phyloP scores from a whole-genome alignment of 1,140 invertebrate species.

The Aphis gossypii region DNA sequence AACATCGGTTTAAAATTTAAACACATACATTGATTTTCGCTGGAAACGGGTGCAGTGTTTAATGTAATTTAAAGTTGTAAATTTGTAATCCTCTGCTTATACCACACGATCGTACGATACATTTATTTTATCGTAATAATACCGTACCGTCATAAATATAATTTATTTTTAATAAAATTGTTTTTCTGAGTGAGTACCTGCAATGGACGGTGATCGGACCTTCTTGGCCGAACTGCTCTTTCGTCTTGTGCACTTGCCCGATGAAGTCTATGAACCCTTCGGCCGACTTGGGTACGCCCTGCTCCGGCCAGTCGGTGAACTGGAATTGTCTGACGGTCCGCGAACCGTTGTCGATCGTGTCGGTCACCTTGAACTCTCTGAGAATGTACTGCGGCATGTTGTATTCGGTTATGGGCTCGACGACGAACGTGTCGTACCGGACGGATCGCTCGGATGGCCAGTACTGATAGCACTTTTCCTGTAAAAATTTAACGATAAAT shows the following conservation, averaged over 20 bases:
- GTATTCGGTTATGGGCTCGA: slow-evolving; percentile 98
- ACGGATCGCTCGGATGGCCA: slow-evolving; percentile 98
- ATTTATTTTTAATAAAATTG: not conserved
- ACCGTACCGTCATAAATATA: not conserved
- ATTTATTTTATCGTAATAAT: not conserved
- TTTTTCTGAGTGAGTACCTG: slow-evolving; percentile 70
- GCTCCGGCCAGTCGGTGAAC: slow-evolving; percentile 99
- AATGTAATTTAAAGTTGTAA: not conserved
- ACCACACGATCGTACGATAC: not conserved
- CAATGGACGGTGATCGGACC: slow-evolving; percentile 99
- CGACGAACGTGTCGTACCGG: slow-evolving; percentile 95
- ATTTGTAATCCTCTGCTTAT: not conserved
- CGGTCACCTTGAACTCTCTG: slow-evolving; percentile 97
- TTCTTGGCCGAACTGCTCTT: slow-evolving; percentile 99
- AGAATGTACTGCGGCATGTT: slow-evolving; percentile 99
- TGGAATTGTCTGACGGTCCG: slow-evolving; percentile 98
- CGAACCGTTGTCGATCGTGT: slow-evolving; percentile 92
- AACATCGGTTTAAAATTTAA: not conserved
- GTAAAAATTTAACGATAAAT: slow-evolving; percentile 60
- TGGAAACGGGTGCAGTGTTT: not conserved
- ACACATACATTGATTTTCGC: not conserved
- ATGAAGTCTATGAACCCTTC: slow-evolving; percentile 99
- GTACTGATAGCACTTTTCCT: slow-evolving; percentile 99
- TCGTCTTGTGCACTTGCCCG: slow-evolving; percentile 99
- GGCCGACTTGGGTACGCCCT: slow-evolving; percentile 95